Evolutionary conservation across 2,888 invertebrate species (phyloP).

Genomic region (Philaethria dido): DNA sequence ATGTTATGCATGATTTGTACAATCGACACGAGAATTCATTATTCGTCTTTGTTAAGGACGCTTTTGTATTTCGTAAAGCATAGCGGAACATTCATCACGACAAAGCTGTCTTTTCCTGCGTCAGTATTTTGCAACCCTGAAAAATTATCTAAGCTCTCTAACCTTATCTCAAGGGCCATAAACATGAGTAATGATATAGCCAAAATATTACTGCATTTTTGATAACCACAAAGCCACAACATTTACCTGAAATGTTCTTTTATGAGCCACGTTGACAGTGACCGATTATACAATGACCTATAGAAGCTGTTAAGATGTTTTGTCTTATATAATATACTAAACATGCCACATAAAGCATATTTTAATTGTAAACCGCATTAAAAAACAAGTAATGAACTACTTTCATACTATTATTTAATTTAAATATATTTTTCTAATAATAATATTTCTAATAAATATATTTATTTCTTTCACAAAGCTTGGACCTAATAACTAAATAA

Average conservation of each 20-base stretch:
- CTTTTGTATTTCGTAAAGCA: slow-evolving; percentile 50
- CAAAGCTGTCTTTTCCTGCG: slow-evolving; percentile 54
- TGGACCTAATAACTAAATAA: too few relatives aligned
- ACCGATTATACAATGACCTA: slow-evolving; percentile 15
- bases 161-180: slow-evolving; percentile 24
- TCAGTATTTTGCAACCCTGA: slow-evolving; percentile 50
- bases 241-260: slow-evolving; percentile 22
- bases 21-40: slow-evolving; percentile 59
- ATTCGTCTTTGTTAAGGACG: slow-evolving; percentile 69
- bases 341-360: too few relatives aligned
- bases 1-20: slow-evolving; percentile 42
- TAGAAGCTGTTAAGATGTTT: not conserved
- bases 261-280: slow-evolving; percentile 11
- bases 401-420: too few relatives aligned
- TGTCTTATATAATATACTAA: not conserved
- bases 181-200: slow-evolving; percentile 18
- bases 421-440: too few relatives aligned
- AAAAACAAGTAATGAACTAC: too few relatives aligned
- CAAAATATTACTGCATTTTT: slow-evolving; percentile 29
- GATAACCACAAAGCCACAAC: slow-evolving; percentile 3
- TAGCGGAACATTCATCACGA: slow-evolving; percentile 65
- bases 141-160: slow-evolving; percentile 55
- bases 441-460: too few relatives aligned
- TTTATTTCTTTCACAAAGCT: too few relatives aligned
- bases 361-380: too few relatives aligned